phyloP scores from a whole-genome alignment of 2,797 vertebrate genomes.

The Oreortyx pictus region DNA sequence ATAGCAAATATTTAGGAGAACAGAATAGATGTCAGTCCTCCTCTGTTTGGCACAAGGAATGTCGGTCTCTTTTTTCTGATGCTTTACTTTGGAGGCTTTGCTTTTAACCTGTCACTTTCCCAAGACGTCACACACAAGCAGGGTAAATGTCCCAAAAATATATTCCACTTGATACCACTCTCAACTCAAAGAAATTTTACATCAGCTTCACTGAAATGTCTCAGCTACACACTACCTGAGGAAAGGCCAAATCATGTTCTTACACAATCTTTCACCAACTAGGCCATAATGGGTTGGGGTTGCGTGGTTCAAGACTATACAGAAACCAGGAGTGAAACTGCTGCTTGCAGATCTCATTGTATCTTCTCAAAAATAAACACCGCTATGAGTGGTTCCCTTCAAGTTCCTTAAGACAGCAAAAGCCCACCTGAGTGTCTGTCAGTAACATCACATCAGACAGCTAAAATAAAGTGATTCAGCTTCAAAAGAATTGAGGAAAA shows the following conservation, averaged over 20 bases:
- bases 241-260: neutral
- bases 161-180: neutral
- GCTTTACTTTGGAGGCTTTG: neutral
- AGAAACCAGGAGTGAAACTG: neutral
- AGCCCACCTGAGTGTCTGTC: neutral
- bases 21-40: neutral
- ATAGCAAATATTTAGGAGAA: neutral
- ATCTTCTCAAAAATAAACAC: neutral
- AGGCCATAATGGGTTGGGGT: neutral
- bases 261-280: neutral
- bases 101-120: neutral
- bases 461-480: neutral
- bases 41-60: neutral
- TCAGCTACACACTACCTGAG: neutral
- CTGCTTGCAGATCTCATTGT: neutral
- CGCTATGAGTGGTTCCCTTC: neutral
- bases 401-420: neutral
- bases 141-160: neutral
- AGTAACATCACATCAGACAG: neutral
- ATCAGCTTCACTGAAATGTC: neutral
- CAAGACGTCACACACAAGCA: neutral
- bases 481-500: accelerated
- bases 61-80: neutral
- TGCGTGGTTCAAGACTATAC: neutral
- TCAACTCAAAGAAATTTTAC: neutral